phyloP scores from a whole-genome alignment of 2,113 vertebrate species.

The Meleagris gallopavo region DNA sequence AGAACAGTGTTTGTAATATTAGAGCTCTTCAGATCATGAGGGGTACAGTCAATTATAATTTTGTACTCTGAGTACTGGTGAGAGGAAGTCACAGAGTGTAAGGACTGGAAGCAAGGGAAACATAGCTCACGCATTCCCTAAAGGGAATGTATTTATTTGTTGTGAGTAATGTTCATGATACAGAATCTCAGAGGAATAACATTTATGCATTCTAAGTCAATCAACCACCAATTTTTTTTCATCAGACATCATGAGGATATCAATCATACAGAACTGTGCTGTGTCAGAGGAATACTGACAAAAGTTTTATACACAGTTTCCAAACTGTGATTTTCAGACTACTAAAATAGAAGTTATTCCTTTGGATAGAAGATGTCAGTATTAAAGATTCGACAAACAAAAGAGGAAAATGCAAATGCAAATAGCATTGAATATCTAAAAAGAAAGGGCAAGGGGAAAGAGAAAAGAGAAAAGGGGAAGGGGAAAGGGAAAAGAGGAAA shows the following conservation, averaged over 20 bases:
- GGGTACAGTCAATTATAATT: not conserved
- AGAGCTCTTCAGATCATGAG: not conserved
- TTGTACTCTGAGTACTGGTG: not conserved
- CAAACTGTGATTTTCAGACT: not conserved
- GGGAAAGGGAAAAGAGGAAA: too few species aligned
- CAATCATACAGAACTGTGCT: not conserved
- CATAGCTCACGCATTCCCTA: not conserved
- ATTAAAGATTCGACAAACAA: not conserved
- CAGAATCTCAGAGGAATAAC: not conserved
- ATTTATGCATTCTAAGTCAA: not conserved
- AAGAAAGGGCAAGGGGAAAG: not conserved
- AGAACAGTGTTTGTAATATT: not conserved
- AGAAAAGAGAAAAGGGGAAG: too few species aligned
- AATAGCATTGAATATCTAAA: too few species aligned
- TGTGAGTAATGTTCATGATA: not conserved
- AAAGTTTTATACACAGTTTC: not conserved
- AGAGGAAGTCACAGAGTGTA: not conserved
- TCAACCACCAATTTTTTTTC: not conserved
- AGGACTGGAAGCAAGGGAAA: not conserved
- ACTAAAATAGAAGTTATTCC: not conserved
- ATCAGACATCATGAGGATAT: rapidly evolving
- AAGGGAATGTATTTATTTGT: not conserved
- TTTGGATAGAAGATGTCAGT: rapidly evolving
- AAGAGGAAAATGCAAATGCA: not conserved
- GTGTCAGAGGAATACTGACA: not conserved